Evolutionary conservation across 2,113 vertebrate species (phyloP).

Genomic region (Paralichthys olivaceus): DNA sequence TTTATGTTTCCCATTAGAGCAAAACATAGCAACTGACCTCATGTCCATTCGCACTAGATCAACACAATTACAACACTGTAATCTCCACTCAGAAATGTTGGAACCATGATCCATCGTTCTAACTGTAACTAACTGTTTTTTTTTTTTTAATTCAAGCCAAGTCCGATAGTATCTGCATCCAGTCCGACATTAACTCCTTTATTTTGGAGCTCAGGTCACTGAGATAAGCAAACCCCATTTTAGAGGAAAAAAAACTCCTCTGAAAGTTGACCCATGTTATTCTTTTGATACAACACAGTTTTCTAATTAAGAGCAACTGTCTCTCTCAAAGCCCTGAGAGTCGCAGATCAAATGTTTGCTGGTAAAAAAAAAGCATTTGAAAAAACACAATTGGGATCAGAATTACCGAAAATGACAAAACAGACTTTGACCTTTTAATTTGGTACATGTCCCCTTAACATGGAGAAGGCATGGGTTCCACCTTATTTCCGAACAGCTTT

Average conservation of each 20-base stretch:
- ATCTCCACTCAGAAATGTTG: slow-evolving; percentile 53
- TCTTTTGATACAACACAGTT: background rate
- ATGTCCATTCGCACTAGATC: slow-evolving; percentile 33
- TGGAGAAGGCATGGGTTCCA: too few species aligned
- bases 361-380: too few species aligned
- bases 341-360: too few species aligned
- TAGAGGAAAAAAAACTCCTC: slow-evolving; percentile 2
- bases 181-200: slow-evolving; percentile 19
- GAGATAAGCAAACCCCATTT: slow-evolving; percentile 56
- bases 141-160: slow-evolving; percentile 16
- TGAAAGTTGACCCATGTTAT: background rate
- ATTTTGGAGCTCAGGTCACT: slow-evolving; percentile 32
- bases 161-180: slow-evolving; percentile 51
- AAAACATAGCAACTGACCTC: slow-evolving; percentile 46
- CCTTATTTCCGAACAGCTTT: too few species aligned
- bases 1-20: slow-evolving; percentile 55
- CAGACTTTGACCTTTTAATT: too few species aligned
- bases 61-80: slow-evolving; percentile 46
- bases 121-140: slow-evolving; percentile 39
- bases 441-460: too few species aligned
- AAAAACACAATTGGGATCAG: too few species aligned
- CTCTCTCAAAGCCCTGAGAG: too few species aligned
- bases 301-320: too few species aligned
- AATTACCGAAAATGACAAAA: too few species aligned
- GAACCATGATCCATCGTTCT: slow-evolving; percentile 30